phyloP scores from a whole-genome alignment of 2,113 vertebrate genomes.

The Ptyas mucosa region DNA sequence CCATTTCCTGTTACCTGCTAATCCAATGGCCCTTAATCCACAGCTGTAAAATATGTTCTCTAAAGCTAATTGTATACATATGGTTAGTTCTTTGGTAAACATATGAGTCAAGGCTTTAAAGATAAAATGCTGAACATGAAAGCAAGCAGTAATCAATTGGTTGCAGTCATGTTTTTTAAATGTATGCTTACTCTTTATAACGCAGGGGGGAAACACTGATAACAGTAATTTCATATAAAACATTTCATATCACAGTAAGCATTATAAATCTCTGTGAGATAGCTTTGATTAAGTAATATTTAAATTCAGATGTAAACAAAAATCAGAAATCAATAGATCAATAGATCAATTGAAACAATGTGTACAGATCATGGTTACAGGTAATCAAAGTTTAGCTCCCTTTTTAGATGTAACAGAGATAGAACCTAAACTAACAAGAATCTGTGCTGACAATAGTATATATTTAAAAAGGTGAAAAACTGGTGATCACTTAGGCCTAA shows the following conservation, averaged over 20 bases:
- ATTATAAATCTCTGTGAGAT: not conserved
- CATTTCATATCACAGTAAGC: not conserved
- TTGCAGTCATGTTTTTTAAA: not conserved
- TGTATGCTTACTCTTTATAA: not conserved
- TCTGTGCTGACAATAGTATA: not conserved
- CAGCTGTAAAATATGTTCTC: not conserved
- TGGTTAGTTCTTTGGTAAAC: not conserved
- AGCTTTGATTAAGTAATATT: not conserved
- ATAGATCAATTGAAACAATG: not conserved
- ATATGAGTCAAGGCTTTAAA: not conserved
- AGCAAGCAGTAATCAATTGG: not conserved
- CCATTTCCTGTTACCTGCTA: not conserved
- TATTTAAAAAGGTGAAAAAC: not conserved
- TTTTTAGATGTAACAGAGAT: not conserved
- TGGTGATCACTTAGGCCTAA: not conserved
- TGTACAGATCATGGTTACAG: not conserved
- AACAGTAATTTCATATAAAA: not conserved
- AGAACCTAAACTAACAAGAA: not conserved
- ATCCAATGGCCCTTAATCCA: not conserved
- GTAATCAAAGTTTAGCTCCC: not conserved
- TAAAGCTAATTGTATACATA: not conserved
- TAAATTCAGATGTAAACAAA: not conserved
- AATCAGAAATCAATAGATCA: not conserved
- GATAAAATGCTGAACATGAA: not conserved
- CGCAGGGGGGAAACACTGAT: not conserved